A percentile compares a stretch with the other conserved stretches of the same genome.
phyloP scores from a whole-genome alignment of 2,113 vertebrate species.

The Hemiscyllium ocellatum region DNA sequence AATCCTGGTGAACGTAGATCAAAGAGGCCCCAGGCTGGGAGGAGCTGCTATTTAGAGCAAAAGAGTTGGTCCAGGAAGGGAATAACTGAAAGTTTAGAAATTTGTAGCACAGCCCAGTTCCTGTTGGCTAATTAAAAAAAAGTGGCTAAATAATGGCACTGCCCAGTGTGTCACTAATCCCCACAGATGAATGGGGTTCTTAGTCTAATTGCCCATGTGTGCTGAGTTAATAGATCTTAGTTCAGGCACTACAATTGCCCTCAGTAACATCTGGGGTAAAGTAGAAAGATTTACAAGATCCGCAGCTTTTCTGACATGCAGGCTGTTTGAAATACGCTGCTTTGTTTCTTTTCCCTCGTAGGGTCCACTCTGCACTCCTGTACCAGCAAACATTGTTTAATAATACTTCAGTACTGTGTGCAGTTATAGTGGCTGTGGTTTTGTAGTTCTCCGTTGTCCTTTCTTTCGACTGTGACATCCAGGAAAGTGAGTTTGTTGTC shows the following conservation, averaged over 20 bases:
- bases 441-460: too few species aligned
- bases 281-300: background rate
- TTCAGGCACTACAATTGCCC: background rate
- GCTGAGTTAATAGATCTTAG: background rate
- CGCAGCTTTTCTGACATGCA: background rate
- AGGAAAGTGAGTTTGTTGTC: too few species aligned
- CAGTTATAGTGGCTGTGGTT: background rate
- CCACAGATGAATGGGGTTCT: background rate
- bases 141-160: background rate
- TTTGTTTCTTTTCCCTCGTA: background rate
- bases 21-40: background rate
- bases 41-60: background rate
- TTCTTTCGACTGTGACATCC: too few species aligned
- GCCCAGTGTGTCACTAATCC: background rate
- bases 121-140: background rate
- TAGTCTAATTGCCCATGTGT: background rate
- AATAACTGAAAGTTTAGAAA: background rate
- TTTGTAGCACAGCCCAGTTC: background rate
- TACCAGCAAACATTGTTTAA: background rate
- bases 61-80: conserved; percentile 1
- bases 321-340: background rate
- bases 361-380: background rate
- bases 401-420: background rate
- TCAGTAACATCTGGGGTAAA: background rate
- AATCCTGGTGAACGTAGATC: background rate